phyloP scores from a whole-genome alignment of 2,888 invertebrate genomes.

The Boloria selene region DNA sequence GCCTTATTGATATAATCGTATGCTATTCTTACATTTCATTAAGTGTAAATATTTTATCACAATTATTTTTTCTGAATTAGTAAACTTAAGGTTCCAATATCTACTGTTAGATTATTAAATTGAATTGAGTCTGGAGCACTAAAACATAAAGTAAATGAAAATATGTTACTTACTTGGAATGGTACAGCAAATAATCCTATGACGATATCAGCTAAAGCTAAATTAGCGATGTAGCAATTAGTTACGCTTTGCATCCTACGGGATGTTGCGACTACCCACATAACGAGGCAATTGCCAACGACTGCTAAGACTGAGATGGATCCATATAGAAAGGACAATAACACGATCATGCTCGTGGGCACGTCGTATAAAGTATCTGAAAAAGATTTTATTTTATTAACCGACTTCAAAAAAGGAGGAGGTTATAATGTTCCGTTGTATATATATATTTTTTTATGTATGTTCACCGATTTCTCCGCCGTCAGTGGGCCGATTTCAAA shows the following conservation, averaged over 20 bases:
- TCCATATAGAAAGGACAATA: slow-evolving; percentile 90
- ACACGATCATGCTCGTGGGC: slow-evolving; percentile 86
- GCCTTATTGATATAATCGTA: not conserved
- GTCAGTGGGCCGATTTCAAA: no score
- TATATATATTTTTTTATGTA: no score
- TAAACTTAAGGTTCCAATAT: slow-evolving; percentile 3
- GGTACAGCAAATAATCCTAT: slow-evolving; percentile 93
- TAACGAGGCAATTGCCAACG: slow-evolving; percentile 91
- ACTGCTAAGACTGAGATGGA: slow-evolving; percentile 91
- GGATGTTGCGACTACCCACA: slow-evolving; percentile 91
- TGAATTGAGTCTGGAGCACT: not conserved
- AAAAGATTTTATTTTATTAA: slow-evolving; percentile 13
- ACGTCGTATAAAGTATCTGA: slow-evolving; percentile 87
- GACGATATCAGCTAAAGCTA: slow-evolving; percentile 92
- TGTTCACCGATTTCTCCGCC: no score
- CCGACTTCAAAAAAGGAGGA: no score
- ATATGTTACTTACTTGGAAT: slow-evolving; percentile 81
- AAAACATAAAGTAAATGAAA: not conserved
- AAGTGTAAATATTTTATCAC: no score
- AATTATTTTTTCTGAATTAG: not conserved
- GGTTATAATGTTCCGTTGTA: no score
- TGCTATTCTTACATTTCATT: not conserved
- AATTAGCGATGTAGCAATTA: slow-evolving; percentile 92
- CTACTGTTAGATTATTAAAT: not conserved
- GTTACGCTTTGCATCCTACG: slow-evolving; percentile 91